Evolutionary conservation across 2,888 invertebrate genomes (phyloP).

Genomic region (Agrochola litura): DNA sequence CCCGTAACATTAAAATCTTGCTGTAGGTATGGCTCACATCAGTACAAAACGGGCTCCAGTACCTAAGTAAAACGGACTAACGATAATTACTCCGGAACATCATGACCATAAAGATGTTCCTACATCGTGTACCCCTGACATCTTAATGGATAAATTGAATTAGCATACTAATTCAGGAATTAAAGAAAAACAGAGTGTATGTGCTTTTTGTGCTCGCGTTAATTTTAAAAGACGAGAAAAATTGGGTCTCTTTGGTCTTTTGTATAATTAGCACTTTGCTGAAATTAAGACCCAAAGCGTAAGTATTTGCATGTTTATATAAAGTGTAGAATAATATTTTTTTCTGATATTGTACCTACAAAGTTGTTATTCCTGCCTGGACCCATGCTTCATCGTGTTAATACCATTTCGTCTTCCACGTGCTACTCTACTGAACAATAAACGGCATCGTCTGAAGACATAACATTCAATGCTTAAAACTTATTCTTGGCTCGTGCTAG

Average conservation of each 20-base stretch:
- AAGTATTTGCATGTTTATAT: slow-evolving; percentile 19
- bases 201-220: slow-evolving; percentile 17
- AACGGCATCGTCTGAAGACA: not conserved
- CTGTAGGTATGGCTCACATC: not conserved
- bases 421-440: slow-evolving; percentile 7
- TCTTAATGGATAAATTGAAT: slow-evolving; percentile 42
- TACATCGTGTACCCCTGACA: slow-evolving; percentile 1
- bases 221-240: slow-evolving; percentile 29
- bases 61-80: not conserved
- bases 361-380: not conserved
- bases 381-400: not conserved
- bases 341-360: not conserved
- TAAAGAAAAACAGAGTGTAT: slow-evolving; percentile 45
- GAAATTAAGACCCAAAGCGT: slow-evolving; percentile 4
- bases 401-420: not conserved
- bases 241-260: slow-evolving; percentile 10
- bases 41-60: not conserved
- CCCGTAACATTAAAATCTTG: not conserved
- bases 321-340: not conserved
- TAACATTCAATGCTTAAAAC: slow-evolving; percentile 8
- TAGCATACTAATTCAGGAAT: slow-evolving; percentile 43
- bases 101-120: not conserved
- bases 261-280: slow-evolving; percentile 16
- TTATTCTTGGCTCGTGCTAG: slow-evolving; percentile 6
- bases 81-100: not conserved